A percentile compares a stretch with the other conserved stretches of the same genome.
Evolutionary conservation across 2,797 vertebrate genomes (phyloP).

Genomic region (Semotilus atromaculatus): DNA sequence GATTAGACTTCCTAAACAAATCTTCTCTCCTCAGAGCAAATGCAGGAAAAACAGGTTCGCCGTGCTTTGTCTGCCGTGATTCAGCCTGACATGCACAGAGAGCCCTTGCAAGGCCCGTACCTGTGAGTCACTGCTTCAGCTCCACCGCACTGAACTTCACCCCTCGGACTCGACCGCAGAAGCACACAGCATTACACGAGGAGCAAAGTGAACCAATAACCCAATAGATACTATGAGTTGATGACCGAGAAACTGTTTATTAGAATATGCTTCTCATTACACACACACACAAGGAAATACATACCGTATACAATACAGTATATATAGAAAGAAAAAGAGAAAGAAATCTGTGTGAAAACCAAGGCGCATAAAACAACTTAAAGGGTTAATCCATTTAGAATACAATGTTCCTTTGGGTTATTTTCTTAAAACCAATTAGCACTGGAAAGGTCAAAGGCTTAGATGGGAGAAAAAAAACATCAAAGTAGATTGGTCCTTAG

Average conservation of each 20-base stretch:
- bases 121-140: constrained; percentile 63
- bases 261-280: not conserved
- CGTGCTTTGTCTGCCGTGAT: constrained; percentile 57
- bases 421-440: constrained; percentile 75
- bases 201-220: constrained; percentile 7
- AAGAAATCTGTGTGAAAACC: constrained; percentile 60
- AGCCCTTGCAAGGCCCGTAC: constrained; percentile 46
- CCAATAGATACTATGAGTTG: not conserved
- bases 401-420: constrained; percentile 65
- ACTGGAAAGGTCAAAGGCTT: constrained; percentile 71
- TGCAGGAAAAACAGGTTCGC: constrained; percentile 26
- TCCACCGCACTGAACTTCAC: constrained; percentile 12
- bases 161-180: constrained; percentile 12
- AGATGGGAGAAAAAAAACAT: constrained; percentile 62
- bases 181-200: constrained; percentile 1
- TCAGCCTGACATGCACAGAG: constrained; percentile 61
- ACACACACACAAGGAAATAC: not conserved
- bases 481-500: constrained; percentile 70
- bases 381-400: constrained; percentile 62
- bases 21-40: constrained; percentile 15
- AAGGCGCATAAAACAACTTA: constrained; percentile 21
- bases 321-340: constrained; percentile 1
- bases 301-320: not conserved
- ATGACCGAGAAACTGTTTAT: not conserved
- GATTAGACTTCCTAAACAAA: constrained; percentile 35